A percentile compares a stretch with the other conserved stretches of the same genome.
phyloP scores from a whole-genome alignment of 2,113 vertebrate genomes.

The Centropus unirufus region DNA sequence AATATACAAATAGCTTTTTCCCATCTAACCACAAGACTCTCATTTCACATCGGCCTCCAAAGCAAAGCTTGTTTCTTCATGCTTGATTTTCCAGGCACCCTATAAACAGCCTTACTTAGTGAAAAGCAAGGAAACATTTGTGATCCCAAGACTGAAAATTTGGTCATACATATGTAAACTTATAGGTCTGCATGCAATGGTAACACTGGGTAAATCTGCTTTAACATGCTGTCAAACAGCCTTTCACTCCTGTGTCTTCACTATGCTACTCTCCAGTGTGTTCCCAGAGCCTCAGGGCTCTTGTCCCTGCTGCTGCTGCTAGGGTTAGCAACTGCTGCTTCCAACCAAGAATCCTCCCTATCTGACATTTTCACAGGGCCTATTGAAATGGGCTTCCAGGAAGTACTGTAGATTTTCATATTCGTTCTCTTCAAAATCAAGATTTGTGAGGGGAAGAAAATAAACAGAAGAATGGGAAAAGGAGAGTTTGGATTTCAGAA shows the following conservation, averaged over 20 bases:
- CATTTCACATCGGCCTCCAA: neutral
- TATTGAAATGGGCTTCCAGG: neutral
- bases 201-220: constrained; percentile 17
- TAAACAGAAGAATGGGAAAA: neutral
- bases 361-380: neutral
- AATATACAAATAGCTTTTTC: neutral
- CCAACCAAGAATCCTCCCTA: neutral
- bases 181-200: neutral
- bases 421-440: neutral
- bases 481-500: neutral
- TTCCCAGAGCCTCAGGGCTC: constrained; percentile 34
- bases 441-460: neutral
- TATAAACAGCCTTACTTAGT: neutral
- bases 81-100: neutral
- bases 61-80: neutral
- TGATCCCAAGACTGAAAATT: constrained; percentile 28
- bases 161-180: constrained; percentile 39
- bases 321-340: constrained; percentile 41
- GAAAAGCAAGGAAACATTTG: neutral
- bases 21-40: neutral
- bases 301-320: constrained; percentile 9
- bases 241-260: constrained; percentile 44
- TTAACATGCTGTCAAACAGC: constrained; percentile 55
- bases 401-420: neutral
- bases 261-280: constrained; percentile 8